Evolutionary conservation across 2,797 vertebrate genomes (phyloP).

Genomic region (Strix occidentalis): DNA sequence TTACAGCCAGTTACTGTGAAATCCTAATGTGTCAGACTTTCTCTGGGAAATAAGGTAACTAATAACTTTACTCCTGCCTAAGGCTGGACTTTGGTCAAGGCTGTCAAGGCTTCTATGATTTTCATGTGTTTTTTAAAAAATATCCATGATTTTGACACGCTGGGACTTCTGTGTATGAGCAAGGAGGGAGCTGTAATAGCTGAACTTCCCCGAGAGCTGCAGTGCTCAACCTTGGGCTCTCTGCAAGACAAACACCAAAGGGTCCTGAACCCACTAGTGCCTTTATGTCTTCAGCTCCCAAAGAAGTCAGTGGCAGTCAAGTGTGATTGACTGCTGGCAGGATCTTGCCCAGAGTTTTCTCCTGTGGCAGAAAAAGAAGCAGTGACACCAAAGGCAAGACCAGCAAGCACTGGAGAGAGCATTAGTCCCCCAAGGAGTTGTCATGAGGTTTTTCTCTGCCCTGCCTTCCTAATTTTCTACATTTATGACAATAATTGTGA

Average conservation of each 20-base stretch:
- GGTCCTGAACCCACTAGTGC: background rate
- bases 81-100: conserved; percentile 70
- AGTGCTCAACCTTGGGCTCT: background rate
- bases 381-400: background rate
- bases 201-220: background rate
- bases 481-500: background rate
- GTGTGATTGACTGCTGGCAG: background rate
- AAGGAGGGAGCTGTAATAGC: background rate
- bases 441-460: background rate
- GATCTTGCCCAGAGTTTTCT: background rate
- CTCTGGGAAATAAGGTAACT: conserved; percentile 56
- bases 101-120: conserved; percentile 64
- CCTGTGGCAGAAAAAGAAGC: background rate
- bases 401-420: background rate
- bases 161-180: background rate
- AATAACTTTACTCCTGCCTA: conserved; percentile 70
- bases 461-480: background rate
- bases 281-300: background rate
- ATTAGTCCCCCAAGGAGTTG: background rate
- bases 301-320: background rate
- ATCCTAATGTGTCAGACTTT: conserved; percentile 68
- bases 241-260: background rate
- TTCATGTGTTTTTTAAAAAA: conserved; percentile 9
- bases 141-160: conserved; percentile 38
- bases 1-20: conserved; percentile 57